phyloP scores from a whole-genome alignment of 2,797 vertebrate species.

The Merluccius polli region DNA sequence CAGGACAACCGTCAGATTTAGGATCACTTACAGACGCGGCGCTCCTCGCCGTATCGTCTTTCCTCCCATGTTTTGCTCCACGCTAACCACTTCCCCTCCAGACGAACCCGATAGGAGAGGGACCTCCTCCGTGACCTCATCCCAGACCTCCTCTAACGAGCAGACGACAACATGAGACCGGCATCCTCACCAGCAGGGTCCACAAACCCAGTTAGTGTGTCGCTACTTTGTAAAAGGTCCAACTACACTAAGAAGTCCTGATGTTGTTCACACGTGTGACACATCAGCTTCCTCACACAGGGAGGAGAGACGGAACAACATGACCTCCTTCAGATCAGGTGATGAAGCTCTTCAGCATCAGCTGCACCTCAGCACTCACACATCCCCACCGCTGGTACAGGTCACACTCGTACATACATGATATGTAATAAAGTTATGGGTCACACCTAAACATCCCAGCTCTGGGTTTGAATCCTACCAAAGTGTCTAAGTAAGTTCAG shows the following conservation, averaged over 20 bases:
- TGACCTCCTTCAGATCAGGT: no score
- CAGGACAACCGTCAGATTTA: neutral
- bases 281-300: no score
- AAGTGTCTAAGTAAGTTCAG: neutral
- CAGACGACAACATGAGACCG: neutral
- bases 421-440: neutral
- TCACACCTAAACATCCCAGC: neutral
- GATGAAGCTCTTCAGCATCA: no score
- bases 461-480: neutral
- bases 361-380: no score
- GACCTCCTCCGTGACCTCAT: neutral
- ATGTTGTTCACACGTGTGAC: no score
- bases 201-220: neutral
- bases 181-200: neutral
- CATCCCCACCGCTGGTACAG: no score
- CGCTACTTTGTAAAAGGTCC: neutral
- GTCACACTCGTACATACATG: neutral
- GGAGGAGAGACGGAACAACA: no score
- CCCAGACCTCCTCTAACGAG: neutral
- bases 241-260: neutral
- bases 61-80: neutral
- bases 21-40: no score
- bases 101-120: neutral
- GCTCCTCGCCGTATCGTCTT: neutral
- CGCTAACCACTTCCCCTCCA: neutral